Base-by-base conservation (phyloP, 2,888 invertebrate species). In the Brachycybe producta region DNA sequence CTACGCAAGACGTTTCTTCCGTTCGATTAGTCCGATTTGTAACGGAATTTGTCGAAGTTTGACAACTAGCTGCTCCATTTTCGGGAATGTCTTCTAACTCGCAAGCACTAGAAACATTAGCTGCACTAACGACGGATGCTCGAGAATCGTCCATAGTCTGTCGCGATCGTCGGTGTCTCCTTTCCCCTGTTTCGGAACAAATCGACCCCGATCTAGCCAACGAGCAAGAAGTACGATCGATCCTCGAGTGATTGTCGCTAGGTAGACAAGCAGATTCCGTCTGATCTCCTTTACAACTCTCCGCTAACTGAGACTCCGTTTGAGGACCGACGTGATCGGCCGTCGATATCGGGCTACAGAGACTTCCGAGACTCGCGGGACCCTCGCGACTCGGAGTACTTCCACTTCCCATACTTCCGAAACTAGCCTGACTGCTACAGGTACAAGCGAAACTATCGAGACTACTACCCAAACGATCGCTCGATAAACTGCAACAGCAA, bases 351-450 rank as follows among this genome's bases (percentile, higher is more conserved):
- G 38, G 36, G 8, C 30, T 21, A 4, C 19, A 28, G 15, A 3
- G 17, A 26, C 3, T 17, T 24, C 4, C 17, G n/a, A 24, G 35
- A 27, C n/a, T 23, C 13, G 48, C 48, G 7, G 39, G 5, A 5
- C 28, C 52, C 15, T 49, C 46, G 3, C 42, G 26, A 17, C 41
- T 40, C n/a, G 43, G 36, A 27, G 32, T 50, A 19, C 45, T 26
- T 17, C 53, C 48, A 26, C 49, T 50, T 11, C 26, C 21, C 7
- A 23, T 26, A 26, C 51, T 47, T 1, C 51, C 53, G 21, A 53
- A 53, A 19, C 51, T 52, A 5, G 53, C 51, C 13, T 48, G 47
- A 26, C 53, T 53, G 27, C 53, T 53, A 34, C 53, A 53, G 7
- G 53, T 53, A 4, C 35, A 40, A 8, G 46, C 46, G 11, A 36